These are phyloP conservation scores for Thalassoma bifasciatum DNA, from an alignment of 2,113 vertebrate genomes.

Conservation along the genomic window DNA sequence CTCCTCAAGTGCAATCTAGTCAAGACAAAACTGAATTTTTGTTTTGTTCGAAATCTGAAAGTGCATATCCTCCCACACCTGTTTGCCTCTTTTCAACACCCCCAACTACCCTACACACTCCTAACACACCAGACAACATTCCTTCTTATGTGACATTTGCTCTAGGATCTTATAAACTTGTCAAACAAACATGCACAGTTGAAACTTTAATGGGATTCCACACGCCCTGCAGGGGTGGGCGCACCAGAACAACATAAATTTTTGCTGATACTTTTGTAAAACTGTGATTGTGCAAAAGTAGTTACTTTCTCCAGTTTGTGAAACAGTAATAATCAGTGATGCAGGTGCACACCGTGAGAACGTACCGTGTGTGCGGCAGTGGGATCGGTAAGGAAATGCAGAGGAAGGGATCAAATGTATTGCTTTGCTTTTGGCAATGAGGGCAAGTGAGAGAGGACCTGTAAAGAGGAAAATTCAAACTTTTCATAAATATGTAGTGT, in stretches of 20 bases:
- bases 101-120: not conserved
- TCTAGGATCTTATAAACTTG: slow-evolving; percentile 2
- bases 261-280: no score
- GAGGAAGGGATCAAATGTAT: slow-evolving; percentile 97
- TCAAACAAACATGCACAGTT: not conserved
- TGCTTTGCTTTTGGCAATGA: slow-evolving; percentile 98
- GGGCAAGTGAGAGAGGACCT: slow-evolving; percentile 98
- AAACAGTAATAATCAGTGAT: no score
- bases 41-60: slow-evolving; percentile 8
- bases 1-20: not conserved
- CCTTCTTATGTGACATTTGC: slow-evolving; percentile 4
- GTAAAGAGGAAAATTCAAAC: slow-evolving; percentile 25
- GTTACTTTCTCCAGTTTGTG: not conserved
- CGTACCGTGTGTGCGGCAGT: slow-evolving; percentile 95
- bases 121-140: slow-evolving; percentile 32
- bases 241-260: no score
- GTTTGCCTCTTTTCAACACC: not conserved
- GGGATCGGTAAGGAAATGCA: slow-evolving; percentile 98
- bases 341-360: not conserved
- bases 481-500: slow-evolving; percentile 1
- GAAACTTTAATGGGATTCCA: not conserved
- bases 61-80: slow-evolving; percentile 2
- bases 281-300: not conserved
- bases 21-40: not conserved
- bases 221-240: not conserved